Evolutionary conservation across 2,113 vertebrate genomes (phyloP).

Genomic region (Melanerpes aurifrons): DNA sequence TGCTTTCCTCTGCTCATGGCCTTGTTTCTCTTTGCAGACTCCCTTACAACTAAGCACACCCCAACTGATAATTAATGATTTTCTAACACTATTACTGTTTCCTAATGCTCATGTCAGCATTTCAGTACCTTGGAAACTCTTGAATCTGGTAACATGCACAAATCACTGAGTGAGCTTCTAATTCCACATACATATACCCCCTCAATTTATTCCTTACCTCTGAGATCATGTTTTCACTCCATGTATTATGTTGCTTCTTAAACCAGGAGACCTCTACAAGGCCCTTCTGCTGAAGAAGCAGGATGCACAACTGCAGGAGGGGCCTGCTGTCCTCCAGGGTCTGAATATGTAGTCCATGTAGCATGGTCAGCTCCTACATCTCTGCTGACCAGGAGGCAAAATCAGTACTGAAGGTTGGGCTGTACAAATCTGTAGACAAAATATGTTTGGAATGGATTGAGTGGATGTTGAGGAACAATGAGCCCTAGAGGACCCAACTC

Average conservation of each 20-base stretch:
- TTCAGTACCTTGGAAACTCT: neutral
- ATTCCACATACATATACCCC: neutral
- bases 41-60: neutral
- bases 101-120: neutral
- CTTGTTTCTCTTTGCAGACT: neutral
- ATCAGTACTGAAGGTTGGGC: neutral
- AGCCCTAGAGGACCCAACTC: neutral
- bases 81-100: neutral
- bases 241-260: neutral
- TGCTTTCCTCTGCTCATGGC: neutral
- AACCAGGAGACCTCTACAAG: neutral
- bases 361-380: neutral
- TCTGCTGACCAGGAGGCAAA: neutral
- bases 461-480: neutral
- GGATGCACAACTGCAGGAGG: neutral
- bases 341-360: neutral
- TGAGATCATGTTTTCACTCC: neutral
- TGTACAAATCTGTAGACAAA: neutral
- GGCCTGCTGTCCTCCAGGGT: neutral
- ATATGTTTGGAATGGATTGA: neutral
- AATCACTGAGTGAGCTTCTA: neutral
- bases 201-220: neutral
- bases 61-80: neutral
- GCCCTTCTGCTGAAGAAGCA: neutral
- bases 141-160: neutral